Conservation (phyloP, 2,113 vertebrate genomes). For the Rhinolophus ferrumequinum region DNA sequence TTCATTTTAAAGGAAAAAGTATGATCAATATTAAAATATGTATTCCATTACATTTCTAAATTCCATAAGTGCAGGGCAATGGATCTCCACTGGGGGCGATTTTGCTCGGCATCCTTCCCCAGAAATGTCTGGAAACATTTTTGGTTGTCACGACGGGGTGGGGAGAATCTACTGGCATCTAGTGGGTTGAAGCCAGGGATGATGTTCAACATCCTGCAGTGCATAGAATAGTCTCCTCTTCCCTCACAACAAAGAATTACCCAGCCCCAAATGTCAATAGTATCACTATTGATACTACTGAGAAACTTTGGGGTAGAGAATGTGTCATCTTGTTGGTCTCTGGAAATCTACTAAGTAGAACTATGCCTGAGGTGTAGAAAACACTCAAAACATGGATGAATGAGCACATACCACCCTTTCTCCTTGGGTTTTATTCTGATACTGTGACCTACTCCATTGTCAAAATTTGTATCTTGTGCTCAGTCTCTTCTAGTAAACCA, state of each 20-base stretch:
- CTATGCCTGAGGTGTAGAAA: not conserved
- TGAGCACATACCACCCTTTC: not conserved
- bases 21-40: conserved; percentile 35
- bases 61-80: not conserved
- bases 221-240: not conserved
- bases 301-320: conserved; percentile 34
- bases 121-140: conserved; percentile 32
- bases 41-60: conserved; percentile 37
- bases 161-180: not conserved
- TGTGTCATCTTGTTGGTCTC: not conserved
- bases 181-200: not conserved
- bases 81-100: not conserved
- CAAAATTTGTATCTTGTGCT: conserved; percentile 43
- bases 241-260: not conserved
- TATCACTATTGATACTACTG: not conserved
- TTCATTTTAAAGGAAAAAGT: conserved; percentile 34
- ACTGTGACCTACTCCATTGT: not conserved
- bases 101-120: not conserved
- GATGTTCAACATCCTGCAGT: not conserved
- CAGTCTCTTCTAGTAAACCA: conserved; percentile 27
- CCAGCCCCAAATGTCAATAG: not conserved
- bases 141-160: not conserved
- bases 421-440: conserved; percentile 12
- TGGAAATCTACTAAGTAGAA: not conserved
- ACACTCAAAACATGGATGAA: conserved; percentile 36